phyloP scores from a whole-genome alignment of 2,888 invertebrate genomes.

The Sesia bembeciformis region DNA sequence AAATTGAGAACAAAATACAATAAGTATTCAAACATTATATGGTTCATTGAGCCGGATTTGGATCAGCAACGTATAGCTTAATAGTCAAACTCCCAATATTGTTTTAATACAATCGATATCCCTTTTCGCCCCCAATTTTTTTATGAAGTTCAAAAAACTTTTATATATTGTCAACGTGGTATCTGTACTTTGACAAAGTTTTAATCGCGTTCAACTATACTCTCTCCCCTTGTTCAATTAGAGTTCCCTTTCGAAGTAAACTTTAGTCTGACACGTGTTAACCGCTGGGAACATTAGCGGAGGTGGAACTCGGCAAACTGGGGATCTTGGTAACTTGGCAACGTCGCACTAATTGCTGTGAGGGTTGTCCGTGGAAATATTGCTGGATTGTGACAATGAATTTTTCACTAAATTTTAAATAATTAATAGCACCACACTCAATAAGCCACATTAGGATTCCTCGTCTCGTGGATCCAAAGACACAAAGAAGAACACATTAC shows the following conservation, averaged over 20 bases:
- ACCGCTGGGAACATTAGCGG: slow-evolving; percentile 23
- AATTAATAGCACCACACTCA: too few relatives aligned
- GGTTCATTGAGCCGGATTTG: too few relatives aligned
- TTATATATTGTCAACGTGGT: not conserved
- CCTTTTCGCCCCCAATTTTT: too few relatives aligned
- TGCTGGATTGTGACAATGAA: not conserved
- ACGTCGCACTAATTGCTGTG: not conserved
- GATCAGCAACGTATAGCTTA: too few relatives aligned
- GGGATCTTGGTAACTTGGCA: slow-evolving; percentile 11
- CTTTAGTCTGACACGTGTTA: slow-evolving; percentile 20
- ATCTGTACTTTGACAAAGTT: slow-evolving; percentile 3
- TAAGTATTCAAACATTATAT: too few relatives aligned
- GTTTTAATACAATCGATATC: too few relatives aligned
- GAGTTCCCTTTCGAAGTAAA: not conserved
- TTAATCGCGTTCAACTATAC: not conserved
- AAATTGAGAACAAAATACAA: too few relatives aligned
- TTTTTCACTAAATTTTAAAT: not conserved
- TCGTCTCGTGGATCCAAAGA: too few relatives aligned
- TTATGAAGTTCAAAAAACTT: not conserved
- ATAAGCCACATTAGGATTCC: too few relatives aligned
- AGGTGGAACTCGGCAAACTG: slow-evolving; percentile 15
- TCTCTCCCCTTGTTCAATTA: not conserved
- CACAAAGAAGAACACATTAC: too few relatives aligned
- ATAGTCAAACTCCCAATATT: too few relatives aligned
- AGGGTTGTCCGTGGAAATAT: not conserved